A percentile compares a stretch with the other conserved stretches of the same genome.
Conservation (phyloP, 2,888 invertebrate species). For the Leucophenga montana region DNA sequence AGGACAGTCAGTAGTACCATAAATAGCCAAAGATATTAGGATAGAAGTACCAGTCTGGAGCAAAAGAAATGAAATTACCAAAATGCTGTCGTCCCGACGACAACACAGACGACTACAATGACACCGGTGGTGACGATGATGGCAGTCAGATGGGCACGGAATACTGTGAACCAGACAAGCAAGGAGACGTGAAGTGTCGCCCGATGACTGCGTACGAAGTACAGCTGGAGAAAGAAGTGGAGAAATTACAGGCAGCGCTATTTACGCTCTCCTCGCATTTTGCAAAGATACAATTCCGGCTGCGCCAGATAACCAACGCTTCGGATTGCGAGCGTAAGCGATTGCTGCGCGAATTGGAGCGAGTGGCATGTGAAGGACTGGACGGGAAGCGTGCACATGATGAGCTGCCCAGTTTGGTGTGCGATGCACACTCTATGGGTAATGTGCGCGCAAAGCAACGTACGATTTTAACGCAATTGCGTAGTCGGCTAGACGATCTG, state of each 20-base stretch:
- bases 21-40: not conserved
- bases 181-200: conserved; percentile 41
- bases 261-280: conserved; percentile 62
- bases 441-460: conserved; percentile 54
- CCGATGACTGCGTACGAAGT: conserved; percentile 53
- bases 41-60: not conserved
- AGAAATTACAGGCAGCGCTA: conserved; percentile 57
- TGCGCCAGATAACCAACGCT: conserved; percentile 59
- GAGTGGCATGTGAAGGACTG: conserved; percentile 46
- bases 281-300: conserved; percentile 65
- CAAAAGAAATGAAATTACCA: not conserved
- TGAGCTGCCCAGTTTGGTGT: conserved; percentile 52
- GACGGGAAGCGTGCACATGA: conserved; percentile 36
- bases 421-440: conserved; percentile 53
- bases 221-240: conserved; percentile 58
- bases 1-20: not conserved
- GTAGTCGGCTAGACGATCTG: conserved; percentile 49
- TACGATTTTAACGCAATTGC: conserved; percentile 50
- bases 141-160: not conserved
- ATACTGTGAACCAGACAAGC: conserved; percentile 45
- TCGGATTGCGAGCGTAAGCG: conserved; percentile 46
- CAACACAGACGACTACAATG: not conserved
- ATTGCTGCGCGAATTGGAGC: conserved; percentile 59
- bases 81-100: conserved; percentile 1
- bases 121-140: not conserved